Evolutionary conservation across 2,888 invertebrate genomes (phyloP), one percentile per base, ranked within the genome.

Genomic region (Caenorhabditis doughertyi): DNA sequence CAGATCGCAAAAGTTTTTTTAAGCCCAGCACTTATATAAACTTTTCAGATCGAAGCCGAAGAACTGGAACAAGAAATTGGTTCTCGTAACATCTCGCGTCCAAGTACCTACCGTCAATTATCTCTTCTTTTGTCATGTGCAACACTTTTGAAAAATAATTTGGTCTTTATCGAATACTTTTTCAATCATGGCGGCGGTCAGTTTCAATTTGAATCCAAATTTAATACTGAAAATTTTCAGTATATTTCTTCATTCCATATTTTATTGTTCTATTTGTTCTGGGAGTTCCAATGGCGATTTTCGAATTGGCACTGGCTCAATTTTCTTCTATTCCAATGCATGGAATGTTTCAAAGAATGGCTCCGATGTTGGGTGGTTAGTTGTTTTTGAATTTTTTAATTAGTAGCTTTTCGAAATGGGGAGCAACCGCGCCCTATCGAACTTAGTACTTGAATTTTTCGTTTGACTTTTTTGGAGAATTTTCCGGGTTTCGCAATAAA

Each of bases 41-140:
- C n/a, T 27, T 68, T 62, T 47, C 56, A 79, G 79, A 80, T 80
- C 11, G 81, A 81, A 70, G 16, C 55, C 0, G 74, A 68, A 27
- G 81, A 81, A 25, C 56, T 81, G 3, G 81, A 81, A 21, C 81
- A 81, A 21, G 81, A 81, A 42, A 60, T 81, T 11, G 73, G 74
- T 2, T 49, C 81, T 11, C 56, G 79, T 18, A 80, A 80, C 29
- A 51, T 80, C 21, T 27, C 67, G 16, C 58, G 72, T 21, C 64
- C 79, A 5, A 71, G 49, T 27, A 65, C 64, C 16, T 79, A 72
- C 35, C 65, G 64, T 39, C 79, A 79, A 25, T 42, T 71, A 11
- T 56, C 71, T 3, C 64, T 80, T 39, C 68, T 73, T 5, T 27
- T 73, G n/a, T 51, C 67, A 9, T 67, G 53, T 53, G 62, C 73